Percentiles rank a stretch among this genome's conserved stretches.
These are phyloP conservation scores for Troides helena DNA, from an alignment of 2,888 invertebrate genomes.

Conservation along the genomic window DNA sequence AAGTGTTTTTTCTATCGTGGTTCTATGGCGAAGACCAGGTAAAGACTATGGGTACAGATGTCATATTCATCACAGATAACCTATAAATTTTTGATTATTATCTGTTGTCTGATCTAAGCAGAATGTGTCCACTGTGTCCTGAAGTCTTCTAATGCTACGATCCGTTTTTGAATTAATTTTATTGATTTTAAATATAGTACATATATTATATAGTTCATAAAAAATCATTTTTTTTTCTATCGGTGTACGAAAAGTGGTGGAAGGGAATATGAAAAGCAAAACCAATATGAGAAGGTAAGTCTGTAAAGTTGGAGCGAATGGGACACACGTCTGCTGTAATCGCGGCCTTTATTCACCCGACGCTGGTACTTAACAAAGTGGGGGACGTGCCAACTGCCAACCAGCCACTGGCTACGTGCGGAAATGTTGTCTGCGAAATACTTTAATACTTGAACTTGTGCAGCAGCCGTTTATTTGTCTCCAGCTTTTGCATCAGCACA, in stretches of 20 bases:
- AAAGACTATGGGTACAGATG: no score
- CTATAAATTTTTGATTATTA: no score
- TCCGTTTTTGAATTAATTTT: no score
- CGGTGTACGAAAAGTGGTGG: not conserved
- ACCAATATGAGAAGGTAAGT: not conserved
- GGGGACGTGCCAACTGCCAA: conserved; percentile 25
- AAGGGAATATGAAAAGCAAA: not conserved
- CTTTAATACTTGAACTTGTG: conserved; percentile 25
- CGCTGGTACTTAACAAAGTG: conserved; percentile 5
- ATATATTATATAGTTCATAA: no score
- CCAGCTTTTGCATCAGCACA: conserved; percentile 2
- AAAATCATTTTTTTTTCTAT: no score
- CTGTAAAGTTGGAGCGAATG: conserved; percentile 18
- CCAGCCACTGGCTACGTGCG: conserved; percentile 16
- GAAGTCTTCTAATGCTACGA: no score
- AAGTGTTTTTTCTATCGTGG: no score
- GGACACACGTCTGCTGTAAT: conserved; percentile 16
- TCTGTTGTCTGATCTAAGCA: no score
- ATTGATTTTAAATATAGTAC: no score
- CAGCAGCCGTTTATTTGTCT: conserved; percentile 13
- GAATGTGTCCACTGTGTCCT: no score
- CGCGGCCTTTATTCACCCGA: conserved; percentile 27
- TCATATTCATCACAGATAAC: no score
- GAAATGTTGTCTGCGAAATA: conserved; percentile 25
- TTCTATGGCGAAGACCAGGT: no score